A percentile compares a stretch with the other conserved stretches of the same genome.
Evolutionary conservation across 2,797 vertebrate species (phyloP).

Genomic region (Megaceryle alcyon): DNA sequence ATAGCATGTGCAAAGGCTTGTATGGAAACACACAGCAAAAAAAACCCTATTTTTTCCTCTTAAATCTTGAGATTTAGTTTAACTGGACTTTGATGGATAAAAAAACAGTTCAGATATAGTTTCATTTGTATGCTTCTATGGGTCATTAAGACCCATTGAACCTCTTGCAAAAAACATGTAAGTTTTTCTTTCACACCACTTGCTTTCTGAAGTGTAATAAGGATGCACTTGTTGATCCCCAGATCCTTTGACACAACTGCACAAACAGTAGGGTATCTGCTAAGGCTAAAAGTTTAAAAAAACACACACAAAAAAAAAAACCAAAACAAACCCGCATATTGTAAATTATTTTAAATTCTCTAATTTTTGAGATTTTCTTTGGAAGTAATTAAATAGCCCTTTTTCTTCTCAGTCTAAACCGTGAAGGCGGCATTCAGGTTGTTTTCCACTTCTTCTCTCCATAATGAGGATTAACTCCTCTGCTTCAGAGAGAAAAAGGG

Average conservation of each 20-base stretch:
- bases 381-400: not conserved
- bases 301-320: not conserved
- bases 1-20: not conserved
- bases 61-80: not conserved
- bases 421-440: not conserved
- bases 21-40: not conserved
- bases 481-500: not conserved
- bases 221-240: not conserved
- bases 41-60: not conserved
- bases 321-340: not conserved
- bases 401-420: not conserved
- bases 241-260: not conserved
- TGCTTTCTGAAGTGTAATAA: not conserved
- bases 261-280: not conserved
- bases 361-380: not conserved
- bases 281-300: not conserved
- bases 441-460: not conserved
- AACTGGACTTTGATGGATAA: not conserved
- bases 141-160: not conserved
- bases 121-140: not conserved
- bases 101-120: not conserved
- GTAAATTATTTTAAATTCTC: not conserved
- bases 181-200: not conserved
- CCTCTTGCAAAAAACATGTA: not conserved
- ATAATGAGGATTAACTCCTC: not conserved